Percentiles rank a stretch among this genome's conserved stretches.
Evolutionary conservation across 2,888 invertebrate genomes (phyloP).

Genomic region (Stratiomys singularior): DNA sequence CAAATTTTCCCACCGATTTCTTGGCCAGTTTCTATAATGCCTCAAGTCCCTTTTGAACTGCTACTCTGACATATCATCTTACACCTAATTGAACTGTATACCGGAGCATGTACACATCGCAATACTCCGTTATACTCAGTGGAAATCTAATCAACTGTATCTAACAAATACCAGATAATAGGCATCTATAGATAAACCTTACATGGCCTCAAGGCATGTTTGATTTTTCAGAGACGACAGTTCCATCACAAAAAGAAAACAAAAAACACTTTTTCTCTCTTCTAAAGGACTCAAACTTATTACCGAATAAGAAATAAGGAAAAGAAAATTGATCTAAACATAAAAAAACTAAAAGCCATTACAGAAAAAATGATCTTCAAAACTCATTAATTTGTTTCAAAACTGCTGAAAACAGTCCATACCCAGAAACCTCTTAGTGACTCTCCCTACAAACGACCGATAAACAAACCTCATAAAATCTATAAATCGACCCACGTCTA

Average conservation of each 20-base stretch:
- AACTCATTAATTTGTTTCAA: constrained; percentile 49
- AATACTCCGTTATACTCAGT: constrained; percentile 8
- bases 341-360: not conserved
- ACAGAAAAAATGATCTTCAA: constrained; percentile 24
- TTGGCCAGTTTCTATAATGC: too few relatives aligned
- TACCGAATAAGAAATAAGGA: constrained; percentile 23
- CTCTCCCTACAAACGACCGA: constrained; percentile 1
- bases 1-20: constrained; percentile 18
- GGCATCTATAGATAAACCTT: not conserved
- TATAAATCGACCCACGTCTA: constrained; percentile 26
- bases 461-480: constrained; percentile 37
- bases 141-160: constrained; percentile 30
- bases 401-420: constrained; percentile 31
- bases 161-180: constrained; percentile 35
- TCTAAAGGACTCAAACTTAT: constrained; percentile 22
- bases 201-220: constrained; percentile 4
- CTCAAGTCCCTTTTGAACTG: too few relatives aligned
- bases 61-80: not conserved
- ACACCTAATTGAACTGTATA: constrained; percentile 23
- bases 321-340: constrained; percentile 15
- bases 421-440: not conserved
- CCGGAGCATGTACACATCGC: not conserved
- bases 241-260: not conserved
- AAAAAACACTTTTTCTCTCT: not conserved
- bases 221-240: not conserved